Percentiles rank a stretch among this genome's conserved stretches.
Evolutionary conservation across 2,113 vertebrate genomes (phyloP).

Genomic region (Verasper variegatus): DNA sequence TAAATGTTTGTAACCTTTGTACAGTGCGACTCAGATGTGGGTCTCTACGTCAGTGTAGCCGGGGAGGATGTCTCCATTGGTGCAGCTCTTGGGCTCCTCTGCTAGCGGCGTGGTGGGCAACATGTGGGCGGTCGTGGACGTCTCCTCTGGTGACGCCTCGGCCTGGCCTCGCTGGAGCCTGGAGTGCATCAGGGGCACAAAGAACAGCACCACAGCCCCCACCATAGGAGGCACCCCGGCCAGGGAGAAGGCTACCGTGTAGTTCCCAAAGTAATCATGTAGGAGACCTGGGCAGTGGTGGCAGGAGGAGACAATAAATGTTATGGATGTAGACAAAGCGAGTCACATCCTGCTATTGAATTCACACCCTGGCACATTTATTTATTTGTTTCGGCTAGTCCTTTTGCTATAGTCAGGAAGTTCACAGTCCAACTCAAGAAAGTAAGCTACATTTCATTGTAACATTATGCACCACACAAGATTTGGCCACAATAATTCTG

Average conservation of each 20-base stretch:
- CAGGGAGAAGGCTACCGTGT: constrained; percentile 93
- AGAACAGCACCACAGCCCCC: constrained; percentile 90
- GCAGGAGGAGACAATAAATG: not conserved
- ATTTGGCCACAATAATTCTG: too few relatives aligned
- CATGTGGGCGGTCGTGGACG: constrained; percentile 87
- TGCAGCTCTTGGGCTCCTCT: constrained; percentile 75
- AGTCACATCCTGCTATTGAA: not conserved
- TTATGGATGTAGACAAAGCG: not conserved
- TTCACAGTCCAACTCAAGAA: not conserved
- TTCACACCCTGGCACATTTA: not conserved
- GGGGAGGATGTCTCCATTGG: constrained; percentile 93
- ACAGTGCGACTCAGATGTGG: constrained; percentile 81
- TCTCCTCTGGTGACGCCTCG: constrained; percentile 82
- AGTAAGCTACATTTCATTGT: too few relatives aligned
- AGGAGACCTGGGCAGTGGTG: constrained; percentile 86
- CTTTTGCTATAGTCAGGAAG: not conserved
- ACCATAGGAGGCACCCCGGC: constrained; percentile 94
- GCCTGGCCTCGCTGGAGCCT: constrained; percentile 81
- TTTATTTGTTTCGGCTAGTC: not conserved
- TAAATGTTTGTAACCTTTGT: constrained; percentile 59
- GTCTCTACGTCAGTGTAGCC: constrained; percentile 91
- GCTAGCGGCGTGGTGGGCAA: constrained; percentile 64
- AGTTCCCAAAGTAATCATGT: constrained; percentile 87
- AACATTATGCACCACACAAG: too few relatives aligned
- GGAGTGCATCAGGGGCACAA: constrained; percentile 90